A percentile compares a stretch with the other conserved stretches of the same genome.
Evolutionary conservation across 2,797 vertebrate genomes (phyloP).

Genomic region (Austrolebias charrua): DNA sequence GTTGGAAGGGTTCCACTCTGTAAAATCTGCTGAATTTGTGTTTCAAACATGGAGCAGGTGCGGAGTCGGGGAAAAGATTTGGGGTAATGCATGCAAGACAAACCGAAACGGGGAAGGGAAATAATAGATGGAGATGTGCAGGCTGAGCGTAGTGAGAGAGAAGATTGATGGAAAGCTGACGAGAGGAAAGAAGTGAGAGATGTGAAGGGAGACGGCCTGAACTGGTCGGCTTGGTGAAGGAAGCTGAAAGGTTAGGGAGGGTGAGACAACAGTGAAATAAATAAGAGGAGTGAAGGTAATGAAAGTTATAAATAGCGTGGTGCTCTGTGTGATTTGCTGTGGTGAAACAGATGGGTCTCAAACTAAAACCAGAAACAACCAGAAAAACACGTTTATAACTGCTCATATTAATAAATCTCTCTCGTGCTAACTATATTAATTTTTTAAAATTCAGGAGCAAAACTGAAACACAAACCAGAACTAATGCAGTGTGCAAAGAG

Average conservation of each 20-base stretch:
- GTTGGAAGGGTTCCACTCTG: slow-evolving; percentile 16
- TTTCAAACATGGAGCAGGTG: not conserved
- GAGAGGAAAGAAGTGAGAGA: not conserved
- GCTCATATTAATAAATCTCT: not conserved
- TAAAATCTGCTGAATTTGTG: slow-evolving; percentile 10
- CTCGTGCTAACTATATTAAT: not conserved
- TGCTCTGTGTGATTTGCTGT: slow-evolving; percentile 50
- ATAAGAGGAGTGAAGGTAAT: slow-evolving; percentile 27
- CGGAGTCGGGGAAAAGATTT: not conserved
- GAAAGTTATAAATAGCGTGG: slow-evolving; percentile 58
- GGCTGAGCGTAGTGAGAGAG: not conserved
- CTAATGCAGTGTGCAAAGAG: slow-evolving; percentile 5
- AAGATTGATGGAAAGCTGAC: slow-evolving; percentile 8
- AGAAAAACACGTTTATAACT: not conserved
- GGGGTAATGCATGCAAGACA: not conserved
- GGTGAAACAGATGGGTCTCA: slow-evolving; percentile 54
- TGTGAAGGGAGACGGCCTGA: slow-evolving; percentile 8
- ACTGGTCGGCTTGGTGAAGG: slow-evolving; percentile 42
- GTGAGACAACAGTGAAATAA: slow-evolving; percentile 17
- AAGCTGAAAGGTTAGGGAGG: slow-evolving; percentile 40
- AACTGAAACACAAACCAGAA: slow-evolving; percentile 20
- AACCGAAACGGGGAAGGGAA: not conserved
- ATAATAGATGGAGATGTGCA: not conserved
- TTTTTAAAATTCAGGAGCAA: slow-evolving; percentile 22
- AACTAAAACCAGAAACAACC: slow-evolving; percentile 8